phyloP scores from a whole-genome alignment of 2,113 vertebrate species.

The Dipodomys stephensi region DNA sequence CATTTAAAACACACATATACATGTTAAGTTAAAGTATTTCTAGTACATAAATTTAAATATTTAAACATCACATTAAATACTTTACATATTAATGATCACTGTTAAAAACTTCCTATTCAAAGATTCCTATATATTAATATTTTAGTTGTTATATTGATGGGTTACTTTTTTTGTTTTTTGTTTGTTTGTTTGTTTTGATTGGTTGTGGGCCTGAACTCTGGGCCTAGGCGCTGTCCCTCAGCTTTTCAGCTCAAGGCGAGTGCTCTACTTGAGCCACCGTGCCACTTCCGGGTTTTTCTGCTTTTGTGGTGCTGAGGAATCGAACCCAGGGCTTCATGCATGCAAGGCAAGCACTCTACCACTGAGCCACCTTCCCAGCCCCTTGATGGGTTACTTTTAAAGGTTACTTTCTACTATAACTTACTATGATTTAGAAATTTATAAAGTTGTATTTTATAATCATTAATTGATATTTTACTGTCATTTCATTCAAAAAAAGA shows the following conservation, averaged over 20 bases:
- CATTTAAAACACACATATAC: slow-evolving; percentile 31
- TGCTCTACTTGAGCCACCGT: too few relatives aligned
- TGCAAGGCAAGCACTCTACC: too few relatives aligned
- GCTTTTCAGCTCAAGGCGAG: too few relatives aligned
- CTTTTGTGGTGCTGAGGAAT: too few relatives aligned
- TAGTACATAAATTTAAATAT: slow-evolving; percentile 15
- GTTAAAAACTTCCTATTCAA: not conserved
- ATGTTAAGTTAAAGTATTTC: slow-evolving; percentile 51
- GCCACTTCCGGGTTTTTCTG: too few relatives aligned
- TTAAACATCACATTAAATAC: slow-evolving; percentile 14
- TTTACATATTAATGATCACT: slow-evolving; percentile 8
- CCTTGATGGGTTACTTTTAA: not conserved
- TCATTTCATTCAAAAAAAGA: slow-evolving; percentile 26
- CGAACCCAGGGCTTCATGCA: too few relatives aligned
- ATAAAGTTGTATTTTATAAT: slow-evolving; percentile 32
- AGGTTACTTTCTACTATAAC: not conserved
- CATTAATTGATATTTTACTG: slow-evolving; percentile 31
- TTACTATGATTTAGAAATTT: slow-evolving; percentile 33
- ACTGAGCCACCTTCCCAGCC: too few relatives aligned
- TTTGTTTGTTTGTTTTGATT: too few relatives aligned
- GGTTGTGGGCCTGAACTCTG: too few relatives aligned
- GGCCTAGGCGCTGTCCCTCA: too few relatives aligned
- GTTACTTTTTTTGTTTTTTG: not conserved
- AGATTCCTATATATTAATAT: not conserved
- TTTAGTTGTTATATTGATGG: not conserved